Conservation (phyloP, 2,113 vertebrate species). For the Stegastes partitus region DNA sequence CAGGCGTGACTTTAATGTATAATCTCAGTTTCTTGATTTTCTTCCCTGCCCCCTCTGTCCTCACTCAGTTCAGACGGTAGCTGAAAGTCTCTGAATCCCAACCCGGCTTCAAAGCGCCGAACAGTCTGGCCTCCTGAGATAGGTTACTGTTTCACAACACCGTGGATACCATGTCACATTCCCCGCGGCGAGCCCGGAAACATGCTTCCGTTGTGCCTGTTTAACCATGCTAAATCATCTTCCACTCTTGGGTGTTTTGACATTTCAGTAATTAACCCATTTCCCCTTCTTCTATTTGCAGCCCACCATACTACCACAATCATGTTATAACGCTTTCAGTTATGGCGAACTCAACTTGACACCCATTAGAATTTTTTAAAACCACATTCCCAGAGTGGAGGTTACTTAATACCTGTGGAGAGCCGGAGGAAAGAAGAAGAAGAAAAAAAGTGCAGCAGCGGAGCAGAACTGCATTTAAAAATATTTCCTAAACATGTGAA, state of each 20-base stretch:
- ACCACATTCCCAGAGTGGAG: background rate
- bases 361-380: constrained; percentile 2
- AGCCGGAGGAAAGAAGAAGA: background rate
- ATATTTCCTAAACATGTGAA: background rate
- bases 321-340: constrained; percentile 34
- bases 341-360: constrained; percentile 20
- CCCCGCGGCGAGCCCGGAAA: constrained; percentile 24
- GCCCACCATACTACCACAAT: constrained; percentile 28
- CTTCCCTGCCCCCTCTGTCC: background rate
- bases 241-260: constrained; percentile 61
- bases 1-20: constrained; percentile 50
- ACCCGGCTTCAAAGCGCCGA: constrained; percentile 59
- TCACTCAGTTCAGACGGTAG: constrained; percentile 3
- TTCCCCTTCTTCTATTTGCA: constrained; percentile 43
- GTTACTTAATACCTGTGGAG: constrained; percentile 42
- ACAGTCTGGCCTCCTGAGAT: constrained; percentile 61
- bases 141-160: constrained; percentile 56
- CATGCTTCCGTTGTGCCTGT: constrained; percentile 34
- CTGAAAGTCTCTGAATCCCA: constrained; percentile 51
- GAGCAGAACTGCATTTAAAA: background rate
- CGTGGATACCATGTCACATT: constrained; percentile 45
- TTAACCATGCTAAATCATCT: constrained; percentile 56
- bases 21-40: constrained; percentile 52
- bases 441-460: background rate
- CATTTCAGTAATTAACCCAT: constrained; percentile 65